A percentile compares a stretch with the other conserved stretches of the same genome.
Conservation (phyloP, 1,140 invertebrate species). For the Penaeus vannamei region DNA sequence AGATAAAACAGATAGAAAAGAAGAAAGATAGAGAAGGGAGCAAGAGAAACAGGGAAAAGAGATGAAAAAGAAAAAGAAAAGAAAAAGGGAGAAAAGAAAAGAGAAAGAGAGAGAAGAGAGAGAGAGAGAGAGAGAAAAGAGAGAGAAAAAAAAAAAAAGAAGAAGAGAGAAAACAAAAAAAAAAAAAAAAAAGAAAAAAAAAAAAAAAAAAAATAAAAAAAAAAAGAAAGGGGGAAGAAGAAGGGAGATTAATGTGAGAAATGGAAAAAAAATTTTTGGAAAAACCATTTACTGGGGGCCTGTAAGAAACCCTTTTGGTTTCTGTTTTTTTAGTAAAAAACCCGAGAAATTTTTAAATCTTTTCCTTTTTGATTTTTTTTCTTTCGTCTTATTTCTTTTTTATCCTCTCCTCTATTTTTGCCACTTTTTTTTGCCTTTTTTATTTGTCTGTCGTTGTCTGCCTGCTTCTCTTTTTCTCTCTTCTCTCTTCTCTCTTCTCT, state of each 20-base stretch:
- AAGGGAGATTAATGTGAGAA: not conserved
- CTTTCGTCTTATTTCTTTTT: not conserved
- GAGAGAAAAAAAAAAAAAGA: not conserved
- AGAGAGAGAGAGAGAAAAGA: too few relatives aligned
- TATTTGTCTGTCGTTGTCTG: not conserved
- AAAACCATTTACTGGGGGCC: too few relatives aligned
- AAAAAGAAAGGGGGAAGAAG: not conserved
- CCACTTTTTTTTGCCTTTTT: not conserved
- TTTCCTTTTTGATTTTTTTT: not conserved
- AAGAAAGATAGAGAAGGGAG: not conserved
- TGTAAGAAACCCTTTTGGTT: too few relatives aligned
- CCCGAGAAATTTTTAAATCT: not conserved
- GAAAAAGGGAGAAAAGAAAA: not conserved
- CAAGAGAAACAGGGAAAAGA: not conserved
- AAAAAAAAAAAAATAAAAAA: not conserved
- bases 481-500: not conserved
- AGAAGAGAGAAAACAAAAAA: not conserved
- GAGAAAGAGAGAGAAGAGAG: not conserved
- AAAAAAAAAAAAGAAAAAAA: not conserved
- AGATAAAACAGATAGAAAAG: not conserved
- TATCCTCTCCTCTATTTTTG: not conserved
- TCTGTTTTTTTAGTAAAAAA: too few relatives aligned
- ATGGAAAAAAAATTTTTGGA: not conserved
- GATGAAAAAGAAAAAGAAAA: not conserved
- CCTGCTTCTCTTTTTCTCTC: not conserved